phyloP scores from a whole-genome alignment of 2,888 invertebrate species.

The Machimus rusticus region DNA sequence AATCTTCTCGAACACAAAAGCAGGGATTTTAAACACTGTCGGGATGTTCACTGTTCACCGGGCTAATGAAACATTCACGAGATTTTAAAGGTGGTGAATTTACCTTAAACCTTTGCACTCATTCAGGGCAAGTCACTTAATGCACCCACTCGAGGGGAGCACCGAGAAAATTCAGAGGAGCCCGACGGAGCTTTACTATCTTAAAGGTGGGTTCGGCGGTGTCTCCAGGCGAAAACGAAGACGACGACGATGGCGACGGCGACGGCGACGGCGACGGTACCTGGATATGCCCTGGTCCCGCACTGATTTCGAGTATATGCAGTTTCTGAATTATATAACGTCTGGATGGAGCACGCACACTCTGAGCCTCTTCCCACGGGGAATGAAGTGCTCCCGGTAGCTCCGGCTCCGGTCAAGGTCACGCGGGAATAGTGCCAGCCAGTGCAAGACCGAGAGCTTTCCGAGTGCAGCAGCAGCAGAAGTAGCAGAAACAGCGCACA shows the following conservation, averaged over 20 bases:
- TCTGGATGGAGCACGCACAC: constrained; percentile 22
- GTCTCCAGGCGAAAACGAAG: constrained; percentile 1
- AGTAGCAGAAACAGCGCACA: too few relatives aligned
- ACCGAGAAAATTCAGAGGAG: neutral
- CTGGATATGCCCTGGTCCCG: neutral
- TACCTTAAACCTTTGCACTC: neutral
- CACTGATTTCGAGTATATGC: constrained; percentile 18
- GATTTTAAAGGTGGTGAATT: neutral
- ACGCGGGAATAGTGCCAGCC: neutral
- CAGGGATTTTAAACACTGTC: neutral
- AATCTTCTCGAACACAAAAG: neutral
- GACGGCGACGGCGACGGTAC: neutral
- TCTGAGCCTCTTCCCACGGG: constrained; percentile 6
- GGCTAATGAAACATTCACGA: neutral
- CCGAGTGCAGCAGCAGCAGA: neutral
- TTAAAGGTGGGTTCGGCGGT: neutral
- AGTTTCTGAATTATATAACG: constrained; percentile 23
- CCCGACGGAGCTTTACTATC: neutral
- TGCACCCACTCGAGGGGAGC: neutral
- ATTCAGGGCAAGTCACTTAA: neutral
- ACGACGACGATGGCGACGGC: neutral
- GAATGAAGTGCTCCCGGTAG: neutral
- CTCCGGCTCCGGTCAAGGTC: constrained; percentile 38
- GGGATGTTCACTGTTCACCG: neutral
- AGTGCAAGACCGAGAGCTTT: constrained; percentile 11